These are phyloP conservation scores for Alviniconcha marisindica DNA, from an alignment of 1,140 invertebrate genomes.

Conservation along the genomic window DNA sequence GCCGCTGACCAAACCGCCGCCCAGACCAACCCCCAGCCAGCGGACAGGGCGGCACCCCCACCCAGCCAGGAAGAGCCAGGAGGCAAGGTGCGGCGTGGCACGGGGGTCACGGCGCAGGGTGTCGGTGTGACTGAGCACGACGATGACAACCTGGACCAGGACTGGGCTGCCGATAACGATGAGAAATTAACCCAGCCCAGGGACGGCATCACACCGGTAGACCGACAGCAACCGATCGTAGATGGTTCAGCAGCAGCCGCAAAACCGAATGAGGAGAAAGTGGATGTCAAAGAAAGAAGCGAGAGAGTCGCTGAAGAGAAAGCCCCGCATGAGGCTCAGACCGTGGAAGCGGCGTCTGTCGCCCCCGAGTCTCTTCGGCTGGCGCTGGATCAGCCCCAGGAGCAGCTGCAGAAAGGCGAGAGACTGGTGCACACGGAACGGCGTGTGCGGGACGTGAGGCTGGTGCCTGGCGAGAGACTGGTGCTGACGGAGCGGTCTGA, in stretches of 20 bases:
- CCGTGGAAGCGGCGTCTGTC: no score
- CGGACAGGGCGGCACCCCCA: neutral
- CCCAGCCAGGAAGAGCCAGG: neutral
- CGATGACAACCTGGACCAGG: neutral
- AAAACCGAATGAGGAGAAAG: neutral
- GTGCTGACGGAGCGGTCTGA: neutral
- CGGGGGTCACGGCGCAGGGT: neutral
- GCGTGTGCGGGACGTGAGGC: neutral
- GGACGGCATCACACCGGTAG: no score
- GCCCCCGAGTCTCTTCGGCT: no score
- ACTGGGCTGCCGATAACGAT: neutral
- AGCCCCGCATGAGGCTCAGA: no score
- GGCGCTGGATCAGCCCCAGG: no score
- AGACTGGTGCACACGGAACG: conserved; percentile 1
- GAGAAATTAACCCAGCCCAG: no score
- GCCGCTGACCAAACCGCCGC: neutral
- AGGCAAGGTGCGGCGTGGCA: neutral
- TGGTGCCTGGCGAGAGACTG: neutral
- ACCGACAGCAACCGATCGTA: neutral
- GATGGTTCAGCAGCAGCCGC: neutral
- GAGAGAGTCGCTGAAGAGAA: no score
- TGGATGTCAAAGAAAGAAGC: no score
- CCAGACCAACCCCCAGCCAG: neutral
- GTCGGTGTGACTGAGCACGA: neutral
- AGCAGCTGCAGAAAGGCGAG: neutral